Evolutionary conservation across 2,113 vertebrate genomes (phyloP), one percentile per base, ranked within the genome.

Genomic region (Amblyopsis rosae): DNA sequence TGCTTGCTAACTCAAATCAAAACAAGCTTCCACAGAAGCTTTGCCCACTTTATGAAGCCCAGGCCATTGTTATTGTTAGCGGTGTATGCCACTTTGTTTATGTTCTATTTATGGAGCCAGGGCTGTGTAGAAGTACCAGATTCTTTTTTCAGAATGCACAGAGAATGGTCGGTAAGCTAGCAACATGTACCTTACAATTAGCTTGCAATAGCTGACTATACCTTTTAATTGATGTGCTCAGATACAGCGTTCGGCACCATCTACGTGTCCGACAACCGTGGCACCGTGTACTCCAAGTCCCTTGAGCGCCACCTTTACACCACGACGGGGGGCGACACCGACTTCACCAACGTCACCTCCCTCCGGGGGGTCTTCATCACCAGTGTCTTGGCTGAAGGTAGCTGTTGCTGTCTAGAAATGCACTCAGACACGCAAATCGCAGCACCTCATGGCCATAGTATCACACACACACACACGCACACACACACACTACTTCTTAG

Each of bases 301-400:
- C 73, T 98, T 86, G 96, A 96, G 82, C 89, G 92, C 6, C 96
- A 98, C 77, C 94, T 98, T 57, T 98, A 97, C 46, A 96, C 94
- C 15, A 92, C 92, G 61, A 94, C 94, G 0, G 94, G 95, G 0
- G 94, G 95, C 0, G 95, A 97, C 55, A 98, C 96, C 0, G 96
- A 98, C 83, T 98, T 98, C 82, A 98, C 95, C 65, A 98, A 98
- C 0, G 90, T 96, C 84, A 98, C 96, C 13, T 98, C 96, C 3
- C 92, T 98, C 70, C 90, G 96, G 0, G 96, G 96, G 9, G 95
- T 95, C 79, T 98, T 94, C 72, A 93, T 96, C 77, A 96, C 95
- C 72, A 98, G 96, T 0, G 80, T 95, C 12, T 91, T 97, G 51
- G 93, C 91, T 0, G 92, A 96, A 86, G 96, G 96, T 97, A 84